Base-by-base conservation (phyloP, 2,888 invertebrate genomes). In the Ornithoptera priamus region DNA sequence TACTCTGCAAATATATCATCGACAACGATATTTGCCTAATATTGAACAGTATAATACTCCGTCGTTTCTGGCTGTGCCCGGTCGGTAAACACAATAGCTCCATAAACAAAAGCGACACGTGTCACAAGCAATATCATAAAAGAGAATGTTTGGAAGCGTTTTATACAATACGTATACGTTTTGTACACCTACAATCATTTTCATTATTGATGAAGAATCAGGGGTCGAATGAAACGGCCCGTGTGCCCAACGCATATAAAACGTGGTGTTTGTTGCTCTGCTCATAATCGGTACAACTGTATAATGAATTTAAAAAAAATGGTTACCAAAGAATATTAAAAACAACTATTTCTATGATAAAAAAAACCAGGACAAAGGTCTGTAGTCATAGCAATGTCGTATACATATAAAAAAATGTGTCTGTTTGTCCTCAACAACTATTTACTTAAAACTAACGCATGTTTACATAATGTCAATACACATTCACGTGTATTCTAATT, bases 171-270 rank as follows among this genome's bases (percentile, higher is more conserved):
- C n/a, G n/a, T n/a, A n/a, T n/a, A n/a, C n/a, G n/a, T n/a, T n/a
- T n/a, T n/a, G 58, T 50, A 36, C 30, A 72, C 71, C 66, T 71
- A 67, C 62, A 53, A 62, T 60, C 71, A 74, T 74, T 74, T 75
- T 74, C 71, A 76, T 75, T 74, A 72, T 74, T 72, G 73, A 72
- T 74, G 73, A 74, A 69, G 72, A 73, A 75, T 75, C 73, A 75
- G 72, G 72, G 70, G 72, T 70, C 63, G 67, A 68, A 71, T 65
- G 61, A 72, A 59, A 64, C 65, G 65, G 63, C 70, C 71, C 70
- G 24, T 12, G 22, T 7, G 36, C 12, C 24, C 22, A 2, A 60
- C 30, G 10, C n/a, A 36, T 7, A 56, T 56, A 62, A 39, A 18
- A 22, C 22, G 22, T 4, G 17, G 39, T 20, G 12, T 22, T 62